Base-by-base conservation (phyloP, 2,113 vertebrate genomes). In the Oceanites oceanicus region DNA sequence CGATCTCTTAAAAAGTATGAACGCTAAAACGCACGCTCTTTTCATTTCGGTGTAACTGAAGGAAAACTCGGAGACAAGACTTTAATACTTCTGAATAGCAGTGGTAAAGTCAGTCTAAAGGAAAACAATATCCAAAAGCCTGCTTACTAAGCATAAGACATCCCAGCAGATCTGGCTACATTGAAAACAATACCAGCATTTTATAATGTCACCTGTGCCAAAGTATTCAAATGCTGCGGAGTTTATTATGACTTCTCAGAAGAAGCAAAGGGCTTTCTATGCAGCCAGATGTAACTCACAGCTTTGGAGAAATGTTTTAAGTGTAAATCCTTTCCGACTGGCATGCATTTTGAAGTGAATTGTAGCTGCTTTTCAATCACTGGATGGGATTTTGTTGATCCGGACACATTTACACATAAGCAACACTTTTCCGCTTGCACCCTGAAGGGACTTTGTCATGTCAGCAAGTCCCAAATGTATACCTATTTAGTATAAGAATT, bases 1-100 rank as follows among this genome's bases (percentile, higher is more conserved):
- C 92, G 56, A 77, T 63, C 59, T 90, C 78, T 80, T 89, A 95
- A 96, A 96, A 95, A 87, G 59, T 77, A 94, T 76, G 49, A 34
- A 72, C 12, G 14, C 21, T 49, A 1, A 11, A 40, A 88, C 52
- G 23, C 34, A 26, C 1, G 0, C 12, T 36, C 50, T 40, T 79
- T 45, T 38, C 8, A n/a, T 73, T 89, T 45, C 2, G 0, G 13
- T 18, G 0, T 27, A 38, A 63, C 11, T 70, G 15, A 36, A 55
- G 26, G 9, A 76, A 85, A 89, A 66, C 21, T 30, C 49, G 15
- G 59, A 79, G 17, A 14, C 11, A 49, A 90, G 38, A 38, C 15
- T 59, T 78, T 29, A 68, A 62, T 26, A 36, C 34, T 53, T 38
- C 58, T 45, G 53, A 45, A 73, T 22, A 71, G 9, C 29, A 47